Evolutionary conservation across 2,797 vertebrate species (phyloP), one percentile per base, ranked within the genome.

Genomic region (Yasuhikotakia modesta): DNA sequence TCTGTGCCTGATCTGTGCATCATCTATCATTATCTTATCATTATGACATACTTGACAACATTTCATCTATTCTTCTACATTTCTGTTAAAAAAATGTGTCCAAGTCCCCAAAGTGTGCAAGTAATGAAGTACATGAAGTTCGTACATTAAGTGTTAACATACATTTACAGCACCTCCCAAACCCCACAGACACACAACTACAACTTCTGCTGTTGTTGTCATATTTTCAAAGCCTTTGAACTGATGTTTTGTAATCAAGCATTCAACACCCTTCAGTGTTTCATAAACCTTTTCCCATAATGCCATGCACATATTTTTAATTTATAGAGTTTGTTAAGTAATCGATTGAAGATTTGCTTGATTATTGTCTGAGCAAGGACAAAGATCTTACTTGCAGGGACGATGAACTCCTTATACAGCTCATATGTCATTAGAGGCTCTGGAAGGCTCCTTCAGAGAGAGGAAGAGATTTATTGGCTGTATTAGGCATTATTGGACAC

Each of bases 381-480:
- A 52, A 60, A 78, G 68, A 90, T 96, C 91, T 96, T 95, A 99
- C 97, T 99, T 79, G 95, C 95, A 81, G 92, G 96, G 87, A 93
- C 73, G 86, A 99, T 98, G 92, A 99, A 98, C 81, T 98, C 95
- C 91, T 95, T 95, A 58, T 97, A 97, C 86, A 98, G 92, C 84
- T 94, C 95, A 0, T 98, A 97, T 50, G 97, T 99, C 97, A 99
- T 99, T 87, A 99, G 87, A 0, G 97, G 97, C 85, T 99, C 97
- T 53, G 97, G 95, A 87, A 99, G 96, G 89, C 95, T 98, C 92
- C 97, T 99, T 88, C 39, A 82, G 65, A 70, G 39, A 22, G 19
- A 16, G 43, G 8, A 73, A 48, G 35, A 65, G 69, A 65, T 92
- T 91, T 91, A 92, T 89, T 81, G 55, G 22, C 86, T 82, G 77